Base-by-base conservation (phyloP, 1,140 invertebrate species). In the Scaptomyza pallida region DNA sequence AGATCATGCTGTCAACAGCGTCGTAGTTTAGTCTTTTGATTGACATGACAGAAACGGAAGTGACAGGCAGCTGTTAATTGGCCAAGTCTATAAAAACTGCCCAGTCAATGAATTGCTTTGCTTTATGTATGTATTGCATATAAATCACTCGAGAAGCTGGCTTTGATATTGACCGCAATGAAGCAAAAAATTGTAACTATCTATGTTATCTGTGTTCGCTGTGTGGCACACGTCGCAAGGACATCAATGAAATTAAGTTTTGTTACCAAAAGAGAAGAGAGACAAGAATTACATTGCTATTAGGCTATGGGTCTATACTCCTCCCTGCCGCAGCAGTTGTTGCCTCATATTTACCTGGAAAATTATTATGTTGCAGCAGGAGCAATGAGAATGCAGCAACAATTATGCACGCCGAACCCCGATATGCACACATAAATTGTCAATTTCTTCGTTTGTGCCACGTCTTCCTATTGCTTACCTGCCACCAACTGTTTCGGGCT, bases 221-320 rank as follows among this genome's bases (percentile, higher is more conserved):
- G 33, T 75, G 82, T 75, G 82, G 82, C 82, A 86, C 82, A 86
- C 82, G 60, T 51, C 57, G 75, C 75, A 77, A 77, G 81, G 81
- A 85, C 81, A 80, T 85, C 81, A 85, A 85, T 79, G 81, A 70
- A 83, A 73, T 85, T 68, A 85, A 78, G 59, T 64, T 72, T 78
- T 85, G 56, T 57, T 65, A 47, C 1, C 67, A 47, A 47, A 50
- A 81, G 48, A n/a, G n/a, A n/a, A n/a, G n/a, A n/a, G n/a, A n/a
- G n/a, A n/a, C n/a, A 81, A 81, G 86, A 86, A 86, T 86, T 86
- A 86, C 82, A 82, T 86, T 82, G 65, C 82, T 72, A 88, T 86
- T 86, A 88, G 57, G 45, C 5, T 16, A 15, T 16, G 10, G 3
- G 2, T 9, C 26, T 30, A 6, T 2, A 8, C 17, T 51, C 23